A percentile compares a stretch with the other conserved stretches of the same genome.
Evolutionary conservation across 2,888 invertebrate species (phyloP).

Genomic region (Diachrysia chrysitis): DNA sequence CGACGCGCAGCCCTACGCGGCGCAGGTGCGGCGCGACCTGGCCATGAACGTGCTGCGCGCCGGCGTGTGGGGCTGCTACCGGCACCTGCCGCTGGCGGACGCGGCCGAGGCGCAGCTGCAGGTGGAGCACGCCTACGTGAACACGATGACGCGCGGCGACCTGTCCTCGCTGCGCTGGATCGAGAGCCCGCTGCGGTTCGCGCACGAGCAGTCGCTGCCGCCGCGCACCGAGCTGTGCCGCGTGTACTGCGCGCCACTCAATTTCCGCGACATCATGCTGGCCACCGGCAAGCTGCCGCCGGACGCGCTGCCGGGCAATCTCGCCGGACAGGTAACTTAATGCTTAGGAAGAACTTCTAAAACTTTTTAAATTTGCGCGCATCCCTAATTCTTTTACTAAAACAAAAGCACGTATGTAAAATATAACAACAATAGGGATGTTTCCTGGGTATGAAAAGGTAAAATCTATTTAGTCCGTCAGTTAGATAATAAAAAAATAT

Average conservation of each 20-base stretch:
- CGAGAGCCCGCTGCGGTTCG: slow-evolving; percentile 90
- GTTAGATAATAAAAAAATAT: too few relatives aligned
- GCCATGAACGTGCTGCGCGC: slow-evolving; percentile 95
- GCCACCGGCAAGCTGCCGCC: slow-evolving; percentile 99
- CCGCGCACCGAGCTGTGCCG: slow-evolving; percentile 92
- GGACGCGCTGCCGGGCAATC: slow-evolving; percentile 97
- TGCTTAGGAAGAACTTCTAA: too few relatives aligned
- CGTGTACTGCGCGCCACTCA: slow-evolving; percentile 98
- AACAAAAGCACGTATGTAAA: too few relatives aligned
- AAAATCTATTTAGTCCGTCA: too few relatives aligned
- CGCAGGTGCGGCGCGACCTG: slow-evolving; percentile 93
- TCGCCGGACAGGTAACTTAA: slow-evolving; percentile 88
- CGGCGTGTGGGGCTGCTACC: slow-evolving; percentile 95
- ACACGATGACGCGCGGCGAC: slow-evolving; percentile 97
- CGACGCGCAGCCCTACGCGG: slow-evolving; percentile 88
- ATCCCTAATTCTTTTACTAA: too few relatives aligned
- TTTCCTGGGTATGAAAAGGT: too few relatives aligned
- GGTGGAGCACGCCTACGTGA: slow-evolving; percentile 98
- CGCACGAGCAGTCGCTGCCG: slow-evolving; percentile 78
- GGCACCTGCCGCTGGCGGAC: slow-evolving; percentile 92
- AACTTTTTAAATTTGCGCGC: too few relatives aligned
- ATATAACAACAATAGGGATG: too few relatives aligned
- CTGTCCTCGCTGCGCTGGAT: slow-evolving; percentile 98
- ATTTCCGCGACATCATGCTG: slow-evolving; percentile 99
- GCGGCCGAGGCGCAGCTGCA: slow-evolving; percentile 77